A percentile compares a stretch with the other conserved stretches of the same genome.
Conservation (phyloP, 2,797 vertebrate genomes). For the Microcaecilia unicolor region DNA sequence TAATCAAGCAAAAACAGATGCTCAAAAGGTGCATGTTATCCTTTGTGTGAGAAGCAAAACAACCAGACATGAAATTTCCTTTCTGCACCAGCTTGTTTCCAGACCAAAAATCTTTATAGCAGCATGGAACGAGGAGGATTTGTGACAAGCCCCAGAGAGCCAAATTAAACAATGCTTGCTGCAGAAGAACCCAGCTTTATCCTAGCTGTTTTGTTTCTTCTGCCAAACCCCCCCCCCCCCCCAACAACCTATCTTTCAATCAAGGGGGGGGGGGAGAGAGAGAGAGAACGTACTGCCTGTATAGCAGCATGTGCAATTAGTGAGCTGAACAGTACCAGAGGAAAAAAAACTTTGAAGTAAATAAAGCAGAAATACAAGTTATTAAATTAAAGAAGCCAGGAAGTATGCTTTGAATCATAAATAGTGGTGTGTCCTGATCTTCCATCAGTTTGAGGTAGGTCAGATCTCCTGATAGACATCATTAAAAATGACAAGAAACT, state of each 20-base stretch:
- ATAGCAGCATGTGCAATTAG: constrained; percentile 50
- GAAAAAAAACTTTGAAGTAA: constrained; percentile 18
- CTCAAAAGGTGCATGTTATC: neutral
- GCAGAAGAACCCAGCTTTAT: constrained; percentile 1
- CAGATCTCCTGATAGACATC: constrained; percentile 7
- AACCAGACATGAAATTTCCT: neutral
- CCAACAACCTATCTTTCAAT: too few species aligned
- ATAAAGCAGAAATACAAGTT: constrained; percentile 9
- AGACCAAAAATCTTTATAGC: constrained; percentile 13
- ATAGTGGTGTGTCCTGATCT: constrained; percentile 5
- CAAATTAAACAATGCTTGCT: constrained; percentile 26
- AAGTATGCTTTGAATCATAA: constrained; percentile 26
- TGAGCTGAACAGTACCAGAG: constrained; percentile 22
- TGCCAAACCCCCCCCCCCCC: constrained; percentile 12
- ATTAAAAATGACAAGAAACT: constrained; percentile 2
- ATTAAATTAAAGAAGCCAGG: constrained; percentile 20
- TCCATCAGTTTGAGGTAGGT: constrained; percentile 7
- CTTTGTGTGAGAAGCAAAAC: constrained; percentile 12
- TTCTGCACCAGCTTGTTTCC: constrained; percentile 15
- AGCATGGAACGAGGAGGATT: constrained; percentile 9
- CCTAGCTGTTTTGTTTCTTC: constrained; percentile 7
- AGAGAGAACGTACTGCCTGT: too few species aligned
- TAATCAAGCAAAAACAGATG: constrained; percentile 15
- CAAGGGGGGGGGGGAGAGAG: too few species aligned
- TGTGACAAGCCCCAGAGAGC: constrained; percentile 17